phyloP scores from a whole-genome alignment of 2,113 vertebrate species.

The Micronycteris hirsuta region DNA sequence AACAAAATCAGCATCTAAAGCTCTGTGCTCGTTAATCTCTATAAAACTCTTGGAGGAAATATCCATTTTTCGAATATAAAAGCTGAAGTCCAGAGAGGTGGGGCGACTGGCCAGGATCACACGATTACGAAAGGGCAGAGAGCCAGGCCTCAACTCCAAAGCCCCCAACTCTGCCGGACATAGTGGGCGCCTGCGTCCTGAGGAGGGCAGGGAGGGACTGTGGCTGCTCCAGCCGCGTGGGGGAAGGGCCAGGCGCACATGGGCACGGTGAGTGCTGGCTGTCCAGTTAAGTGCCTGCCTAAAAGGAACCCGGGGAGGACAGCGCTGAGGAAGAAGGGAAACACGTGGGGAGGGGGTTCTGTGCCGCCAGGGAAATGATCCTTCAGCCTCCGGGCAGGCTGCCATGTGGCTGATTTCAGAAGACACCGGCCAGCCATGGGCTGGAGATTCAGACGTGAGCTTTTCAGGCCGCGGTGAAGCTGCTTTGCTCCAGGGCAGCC shows the following conservation, averaged over 20 bases:
- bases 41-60: neutral
- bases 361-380: fast-evolving
- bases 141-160: neutral
- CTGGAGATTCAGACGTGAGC: neutral
- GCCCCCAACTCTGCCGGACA: fast-evolving
- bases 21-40: neutral
- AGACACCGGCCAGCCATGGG: neutral
- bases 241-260: fast-evolving
- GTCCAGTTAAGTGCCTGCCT: neutral
- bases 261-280: neutral
- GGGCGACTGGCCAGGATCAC: neutral
- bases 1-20: neutral
- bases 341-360: neutral
- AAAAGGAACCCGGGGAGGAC: neutral
- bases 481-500: neutral
- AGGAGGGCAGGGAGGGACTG: too few relatives aligned
- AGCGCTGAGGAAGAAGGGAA: neutral
- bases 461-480: neutral
- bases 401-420: neutral
- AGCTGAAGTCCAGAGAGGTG: neutral
- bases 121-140: neutral
- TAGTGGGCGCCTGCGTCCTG: neutral
- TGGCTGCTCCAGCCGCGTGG: too few relatives aligned
- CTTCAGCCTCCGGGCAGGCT: neutral
- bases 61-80: neutral